Evolutionary conservation across 2,888 invertebrate species (phyloP).

Genomic region (Temnothorax unifasciatus): DNA sequence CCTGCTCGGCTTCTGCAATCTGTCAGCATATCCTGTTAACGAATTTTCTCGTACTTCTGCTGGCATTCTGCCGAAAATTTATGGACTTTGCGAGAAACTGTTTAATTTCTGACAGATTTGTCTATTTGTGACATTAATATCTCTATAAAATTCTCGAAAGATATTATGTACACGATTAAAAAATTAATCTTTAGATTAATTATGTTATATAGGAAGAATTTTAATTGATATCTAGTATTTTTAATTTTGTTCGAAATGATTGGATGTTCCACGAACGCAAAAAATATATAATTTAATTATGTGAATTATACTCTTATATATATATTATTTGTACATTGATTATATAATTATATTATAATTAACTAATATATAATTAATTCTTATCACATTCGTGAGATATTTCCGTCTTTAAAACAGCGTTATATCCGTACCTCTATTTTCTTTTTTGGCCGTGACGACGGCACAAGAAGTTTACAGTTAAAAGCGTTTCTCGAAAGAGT

Average conservation of each 20-base stretch:
- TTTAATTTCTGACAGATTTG: not conserved
- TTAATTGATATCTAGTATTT: not conserved
- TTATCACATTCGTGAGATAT: not conserved
- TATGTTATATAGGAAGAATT: not conserved
- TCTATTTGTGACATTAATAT: not conserved
- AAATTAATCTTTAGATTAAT: not conserved
- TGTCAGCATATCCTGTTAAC: not conserved
- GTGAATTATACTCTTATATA: too few species aligned
- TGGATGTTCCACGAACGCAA: not conserved
- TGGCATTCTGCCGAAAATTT: not conserved
- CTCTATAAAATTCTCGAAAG: not conserved
- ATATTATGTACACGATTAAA: not conserved
- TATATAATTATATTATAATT: not conserved
- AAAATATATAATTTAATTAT: not conserved
- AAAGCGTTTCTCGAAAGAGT: constrained; percentile 19
- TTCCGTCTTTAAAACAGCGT: not conserved
- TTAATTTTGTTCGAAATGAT: not conserved
- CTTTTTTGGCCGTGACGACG: not conserved
- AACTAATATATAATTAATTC: not conserved
- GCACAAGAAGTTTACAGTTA: constrained; percentile 35
- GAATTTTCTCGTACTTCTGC: not conserved
- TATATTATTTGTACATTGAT: too few species aligned
- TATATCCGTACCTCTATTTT: not conserved
- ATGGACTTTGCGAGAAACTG: not conserved
- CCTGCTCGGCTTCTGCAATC: not conserved